Evolutionary conservation across 2,888 invertebrate genomes (phyloP).

Genomic region (Clitarchus hookeri): DNA sequence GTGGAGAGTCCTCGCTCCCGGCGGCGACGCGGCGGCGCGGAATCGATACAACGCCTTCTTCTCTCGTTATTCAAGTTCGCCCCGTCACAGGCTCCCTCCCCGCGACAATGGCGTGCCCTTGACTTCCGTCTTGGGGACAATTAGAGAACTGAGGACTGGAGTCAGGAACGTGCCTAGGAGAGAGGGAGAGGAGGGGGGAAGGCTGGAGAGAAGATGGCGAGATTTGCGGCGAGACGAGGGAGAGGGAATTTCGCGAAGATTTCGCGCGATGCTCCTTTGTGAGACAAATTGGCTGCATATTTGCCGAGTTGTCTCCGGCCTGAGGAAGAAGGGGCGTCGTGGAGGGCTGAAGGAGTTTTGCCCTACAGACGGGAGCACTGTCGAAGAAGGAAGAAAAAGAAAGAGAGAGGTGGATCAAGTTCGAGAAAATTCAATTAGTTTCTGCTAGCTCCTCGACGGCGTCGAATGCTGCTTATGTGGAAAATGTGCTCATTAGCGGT

Average conservation of each 20-base stretch:
- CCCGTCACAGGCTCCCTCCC: no score
- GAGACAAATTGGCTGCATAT: not conserved
- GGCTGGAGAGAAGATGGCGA: not conserved
- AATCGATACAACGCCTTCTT: not conserved
- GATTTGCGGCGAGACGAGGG: slow-evolving; percentile 3
- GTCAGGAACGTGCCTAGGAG: not conserved
- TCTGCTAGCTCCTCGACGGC: not conserved
- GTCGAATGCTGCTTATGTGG: no score
- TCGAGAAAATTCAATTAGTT: not conserved
- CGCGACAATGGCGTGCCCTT: not conserved
- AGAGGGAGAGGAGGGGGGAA: not conserved
- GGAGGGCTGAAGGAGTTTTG: not conserved
- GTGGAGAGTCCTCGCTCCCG: no score
- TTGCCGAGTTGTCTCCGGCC: not conserved
- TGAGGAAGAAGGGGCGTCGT: not conserved
- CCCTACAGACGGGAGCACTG: not conserved
- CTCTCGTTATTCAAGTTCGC: not conserved
- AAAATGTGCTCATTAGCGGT: no score
- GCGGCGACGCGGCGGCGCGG: not conserved
- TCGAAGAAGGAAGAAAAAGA: no score
- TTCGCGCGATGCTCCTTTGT: not conserved
- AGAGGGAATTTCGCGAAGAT: not conserved
- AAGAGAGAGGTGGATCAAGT: no score
- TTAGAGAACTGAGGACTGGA: not conserved
- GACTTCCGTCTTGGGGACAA: not conserved